Evolutionary conservation across 2,113 vertebrate species (phyloP).

Genomic region (Salvelinus sp.): DNA sequence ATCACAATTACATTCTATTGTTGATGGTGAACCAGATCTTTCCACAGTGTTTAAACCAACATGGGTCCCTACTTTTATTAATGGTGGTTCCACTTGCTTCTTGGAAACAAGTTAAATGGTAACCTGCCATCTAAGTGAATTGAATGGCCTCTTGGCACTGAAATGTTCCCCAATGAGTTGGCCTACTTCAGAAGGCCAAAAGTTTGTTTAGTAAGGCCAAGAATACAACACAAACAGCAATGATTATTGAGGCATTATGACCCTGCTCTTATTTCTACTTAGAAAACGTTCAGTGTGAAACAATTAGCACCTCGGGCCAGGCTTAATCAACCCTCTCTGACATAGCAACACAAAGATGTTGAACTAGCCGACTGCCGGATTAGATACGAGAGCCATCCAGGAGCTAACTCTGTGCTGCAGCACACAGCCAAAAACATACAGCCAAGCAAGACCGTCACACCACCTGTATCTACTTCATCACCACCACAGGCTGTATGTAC

Average conservation of each 20-base stretch:
- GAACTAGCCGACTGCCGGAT: background rate
- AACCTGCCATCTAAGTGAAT: slow-evolving; percentile 32
- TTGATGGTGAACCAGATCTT: slow-evolving; percentile 35
- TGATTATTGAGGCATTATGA: background rate
- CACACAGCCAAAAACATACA: background rate
- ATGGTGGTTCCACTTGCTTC: slow-evolving; percentile 26
- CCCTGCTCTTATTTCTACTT: background rate
- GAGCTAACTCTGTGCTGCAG: background rate
- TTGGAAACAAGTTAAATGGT: slow-evolving; percentile 30
- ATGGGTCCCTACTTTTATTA: slow-evolving; percentile 6
- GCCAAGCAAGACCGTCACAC: too few relatives aligned
- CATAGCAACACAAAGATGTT: background rate
- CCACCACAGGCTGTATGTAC: background rate
- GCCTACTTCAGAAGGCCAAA: too few relatives aligned
- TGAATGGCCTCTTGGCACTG: slow-evolving; percentile 25
- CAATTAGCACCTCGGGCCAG: background rate
- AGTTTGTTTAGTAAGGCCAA: background rate
- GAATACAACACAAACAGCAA: background rate
- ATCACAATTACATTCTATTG: slow-evolving; percentile 37
- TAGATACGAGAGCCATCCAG: background rate
- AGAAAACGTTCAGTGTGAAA: background rate
- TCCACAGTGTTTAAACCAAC: slow-evolving; percentile 10
- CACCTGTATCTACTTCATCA: background rate
- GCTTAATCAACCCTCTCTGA: too few relatives aligned
- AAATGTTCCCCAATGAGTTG: background rate